Evolutionary conservation across 2,888 invertebrate genomes (phyloP).

Genomic region (Erpobdella octoculata): DNA sequence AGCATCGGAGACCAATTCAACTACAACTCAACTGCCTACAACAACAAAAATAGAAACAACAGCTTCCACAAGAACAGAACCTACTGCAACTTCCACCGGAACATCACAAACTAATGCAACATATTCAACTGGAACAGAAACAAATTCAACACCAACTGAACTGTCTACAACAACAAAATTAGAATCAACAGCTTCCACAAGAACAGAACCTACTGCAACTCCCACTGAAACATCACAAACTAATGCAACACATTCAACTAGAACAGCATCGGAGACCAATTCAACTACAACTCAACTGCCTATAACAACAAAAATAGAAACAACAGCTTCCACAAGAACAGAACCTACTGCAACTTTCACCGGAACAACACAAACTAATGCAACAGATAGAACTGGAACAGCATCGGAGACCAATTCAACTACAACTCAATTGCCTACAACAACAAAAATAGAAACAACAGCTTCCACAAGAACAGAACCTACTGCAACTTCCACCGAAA

Average conservation of each 20-base stretch:
- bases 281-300: background rate
- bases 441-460: background rate
- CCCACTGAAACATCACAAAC: background rate
- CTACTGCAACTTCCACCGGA: background rate
- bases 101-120: background rate
- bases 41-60: background rate
- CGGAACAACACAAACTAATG: too few species aligned
- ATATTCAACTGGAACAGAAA: background rate
- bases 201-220: background rate
- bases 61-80: background rate
- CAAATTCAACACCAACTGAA: background rate
- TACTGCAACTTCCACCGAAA: too few species aligned
- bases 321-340: too few species aligned
- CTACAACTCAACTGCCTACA: background rate
- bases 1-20: background rate
- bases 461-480: background rate
- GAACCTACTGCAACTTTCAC: background rate
- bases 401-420: background rate
- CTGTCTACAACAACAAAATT: background rate
- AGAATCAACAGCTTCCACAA: background rate
- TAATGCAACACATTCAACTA: background rate
- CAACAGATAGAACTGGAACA: background rate
- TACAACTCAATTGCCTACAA: background rate
- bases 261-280: too few species aligned
- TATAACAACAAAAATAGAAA: background rate